Evolutionary conservation across 2,113 vertebrate genomes (phyloP), one percentile per base, ranked within the genome.

Genomic region (Engystomops pustulosus): DNA sequence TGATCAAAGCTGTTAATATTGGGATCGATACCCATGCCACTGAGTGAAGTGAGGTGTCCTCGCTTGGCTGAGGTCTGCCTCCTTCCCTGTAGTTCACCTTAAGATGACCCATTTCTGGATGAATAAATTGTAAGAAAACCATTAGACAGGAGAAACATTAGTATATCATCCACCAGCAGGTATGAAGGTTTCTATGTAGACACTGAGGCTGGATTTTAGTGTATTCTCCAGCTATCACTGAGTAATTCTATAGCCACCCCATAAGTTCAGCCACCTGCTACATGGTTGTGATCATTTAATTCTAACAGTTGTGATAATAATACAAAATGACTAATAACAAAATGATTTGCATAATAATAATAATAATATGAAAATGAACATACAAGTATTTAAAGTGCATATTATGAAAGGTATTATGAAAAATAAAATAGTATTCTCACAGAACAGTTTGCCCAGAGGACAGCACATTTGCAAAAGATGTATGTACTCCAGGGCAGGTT

Each of bases 1-100:
- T 88, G 25, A 95, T 88, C 4, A 96, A 89, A 1, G 94, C 94
- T 80, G 94, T 89, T n/a, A 91, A 87, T 80, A 96, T 88, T 27
- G 95, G 95, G 69, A 95, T 90, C 5, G 92, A 92, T 49, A 96
- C 95, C 80, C 93, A 94, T 65, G 93, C 91, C 76, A 94, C 89
- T 6, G 94, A 95, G 88, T 94, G 93, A 79, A 94, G 79, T 0
- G 94, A 91, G 0, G 89, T 83, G 27, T 95, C 93, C 84, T 92
- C 89, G 0, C 79, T 90, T 14, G 89, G 86, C 36, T 87, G 87
- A 0, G 88, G 92, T 9, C 90, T 87, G 30, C 87, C 90, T 0
- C 90, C 91, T 20, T 95, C 91, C 84, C 94, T 91, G 86, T 92
- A 93, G n/a, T 94, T 94, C 65, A 95, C 93, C 87, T 96, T 94